phyloP scores from a whole-genome alignment of 2,113 vertebrate species.

The Balaenoptera acutorostrata region DNA sequence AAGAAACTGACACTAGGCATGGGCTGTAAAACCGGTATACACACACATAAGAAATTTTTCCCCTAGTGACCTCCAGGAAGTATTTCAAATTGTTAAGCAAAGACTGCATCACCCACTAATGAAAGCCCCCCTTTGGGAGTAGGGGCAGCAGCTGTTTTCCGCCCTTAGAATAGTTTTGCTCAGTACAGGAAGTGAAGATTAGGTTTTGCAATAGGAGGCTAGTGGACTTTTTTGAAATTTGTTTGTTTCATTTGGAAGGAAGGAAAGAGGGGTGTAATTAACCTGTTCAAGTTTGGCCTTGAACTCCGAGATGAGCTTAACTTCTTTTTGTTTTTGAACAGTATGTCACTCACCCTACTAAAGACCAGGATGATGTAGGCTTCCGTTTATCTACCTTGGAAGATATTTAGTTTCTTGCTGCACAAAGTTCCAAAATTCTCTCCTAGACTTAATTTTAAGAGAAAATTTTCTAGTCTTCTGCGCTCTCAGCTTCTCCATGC shows the following conservation, averaged over 20 bases:
- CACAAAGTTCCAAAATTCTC: background rate
- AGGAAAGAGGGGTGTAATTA: constrained; percentile 50
- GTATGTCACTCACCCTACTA: background rate
- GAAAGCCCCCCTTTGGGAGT: background rate
- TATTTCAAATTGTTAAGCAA: background rate
- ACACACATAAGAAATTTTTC: background rate
- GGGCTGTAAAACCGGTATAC: background rate
- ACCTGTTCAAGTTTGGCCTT: constrained; percentile 41
- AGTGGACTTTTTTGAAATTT: background rate
- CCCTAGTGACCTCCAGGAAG: background rate
- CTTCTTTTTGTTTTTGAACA: constrained; percentile 15
- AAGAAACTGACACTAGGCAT: background rate
- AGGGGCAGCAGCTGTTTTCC: constrained; percentile 58
- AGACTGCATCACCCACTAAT: background rate
- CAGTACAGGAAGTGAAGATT: constrained; percentile 38
- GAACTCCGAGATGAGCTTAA: constrained; percentile 19
- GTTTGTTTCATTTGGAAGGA: constrained; percentile 30
- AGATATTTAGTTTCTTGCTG: background rate
- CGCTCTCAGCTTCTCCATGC: background rate
- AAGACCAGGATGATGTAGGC: background rate
- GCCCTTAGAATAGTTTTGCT: constrained; percentile 18
- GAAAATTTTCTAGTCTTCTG: background rate
- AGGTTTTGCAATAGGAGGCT: constrained; percentile 17
- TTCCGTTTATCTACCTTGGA: background rate
- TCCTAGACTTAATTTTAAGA: background rate